These are phyloP conservation scores for Mohoua ochrocephala DNA, from an alignment of 2,113 vertebrate species.

Conservation along the genomic window DNA sequence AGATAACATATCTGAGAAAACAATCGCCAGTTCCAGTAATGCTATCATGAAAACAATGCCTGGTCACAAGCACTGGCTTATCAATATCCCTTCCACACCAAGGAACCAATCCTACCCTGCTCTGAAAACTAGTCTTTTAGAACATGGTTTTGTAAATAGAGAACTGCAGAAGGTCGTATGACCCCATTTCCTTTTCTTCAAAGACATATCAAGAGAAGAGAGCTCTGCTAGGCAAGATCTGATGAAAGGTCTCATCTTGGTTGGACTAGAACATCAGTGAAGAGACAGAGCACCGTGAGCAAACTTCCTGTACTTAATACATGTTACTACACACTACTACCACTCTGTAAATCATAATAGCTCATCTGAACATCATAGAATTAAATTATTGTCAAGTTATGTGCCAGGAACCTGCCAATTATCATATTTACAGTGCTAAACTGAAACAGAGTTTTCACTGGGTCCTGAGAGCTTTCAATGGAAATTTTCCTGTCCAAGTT, in stretches of 20 bases:
- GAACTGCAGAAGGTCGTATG: background rate
- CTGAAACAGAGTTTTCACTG: background rate
- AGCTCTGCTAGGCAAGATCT: background rate
- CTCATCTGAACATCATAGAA: background rate
- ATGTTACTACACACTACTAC: background rate
- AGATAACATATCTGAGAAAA: background rate
- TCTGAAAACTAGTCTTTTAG: background rate
- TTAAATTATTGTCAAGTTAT: background rate
- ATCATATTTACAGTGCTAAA: background rate
- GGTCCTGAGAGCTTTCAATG: background rate
- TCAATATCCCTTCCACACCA: background rate
- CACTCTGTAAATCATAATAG: background rate
- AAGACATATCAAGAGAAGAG: background rate
- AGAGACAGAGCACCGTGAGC: background rate
- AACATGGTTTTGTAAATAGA: background rate
- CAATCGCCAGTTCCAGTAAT: background rate
- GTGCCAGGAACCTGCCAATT: background rate
- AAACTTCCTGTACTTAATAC: background rate
- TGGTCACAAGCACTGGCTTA: background rate
- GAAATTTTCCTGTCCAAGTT: background rate
- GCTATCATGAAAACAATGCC: background rate
- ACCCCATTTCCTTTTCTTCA: background rate
- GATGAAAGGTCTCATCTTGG: background rate
- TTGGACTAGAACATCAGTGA: background rate
- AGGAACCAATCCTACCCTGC: background rate